Conservation (phyloP, 2,888 invertebrate species). For the Choristoneura rosaceana region DNA sequence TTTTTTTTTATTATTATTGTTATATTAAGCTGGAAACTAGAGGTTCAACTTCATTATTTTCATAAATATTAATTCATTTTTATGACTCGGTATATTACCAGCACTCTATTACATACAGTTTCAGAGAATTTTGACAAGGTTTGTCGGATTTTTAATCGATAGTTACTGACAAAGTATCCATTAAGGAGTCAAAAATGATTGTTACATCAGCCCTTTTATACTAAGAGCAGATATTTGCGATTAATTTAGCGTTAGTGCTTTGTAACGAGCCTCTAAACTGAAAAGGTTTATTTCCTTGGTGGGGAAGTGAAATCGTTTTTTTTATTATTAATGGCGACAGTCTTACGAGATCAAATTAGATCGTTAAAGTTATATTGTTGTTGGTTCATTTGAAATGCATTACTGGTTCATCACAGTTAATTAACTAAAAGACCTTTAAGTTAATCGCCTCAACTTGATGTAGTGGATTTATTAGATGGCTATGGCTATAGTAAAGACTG, state of each 20-base stretch:
- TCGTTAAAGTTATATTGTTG: slow-evolving; percentile 37
- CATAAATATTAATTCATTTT: background rate
- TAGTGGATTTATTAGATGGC: background rate
- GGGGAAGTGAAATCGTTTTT: slow-evolving; percentile 31
- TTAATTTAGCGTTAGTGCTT: slow-evolving; percentile 33
- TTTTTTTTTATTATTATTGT: background rate
- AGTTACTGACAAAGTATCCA: background rate
- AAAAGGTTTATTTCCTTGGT: slow-evolving; percentile 23
- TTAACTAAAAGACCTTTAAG: slow-evolving; percentile 6
- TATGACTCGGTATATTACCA: too few species aligned
- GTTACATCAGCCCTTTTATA: background rate
- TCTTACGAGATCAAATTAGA: slow-evolving; percentile 34
- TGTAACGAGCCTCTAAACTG: slow-evolving; percentile 34
- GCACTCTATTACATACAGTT: too few species aligned
- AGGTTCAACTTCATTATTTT: background rate
- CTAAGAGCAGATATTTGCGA: slow-evolving; percentile 12
- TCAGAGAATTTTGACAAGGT: too few species aligned
- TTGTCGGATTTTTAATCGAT: background rate
- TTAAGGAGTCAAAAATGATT: background rate
- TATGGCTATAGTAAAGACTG: background rate
- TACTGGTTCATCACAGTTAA: slow-evolving; percentile 30
- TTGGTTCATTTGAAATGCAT: slow-evolving; percentile 34
- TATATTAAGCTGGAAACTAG: background rate
- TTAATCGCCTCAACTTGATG: background rate
- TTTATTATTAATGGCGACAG: slow-evolving; percentile 39